phyloP scores from a whole-genome alignment of 2,797 vertebrate genomes.

The Pipistrellus nathusii region DNA sequence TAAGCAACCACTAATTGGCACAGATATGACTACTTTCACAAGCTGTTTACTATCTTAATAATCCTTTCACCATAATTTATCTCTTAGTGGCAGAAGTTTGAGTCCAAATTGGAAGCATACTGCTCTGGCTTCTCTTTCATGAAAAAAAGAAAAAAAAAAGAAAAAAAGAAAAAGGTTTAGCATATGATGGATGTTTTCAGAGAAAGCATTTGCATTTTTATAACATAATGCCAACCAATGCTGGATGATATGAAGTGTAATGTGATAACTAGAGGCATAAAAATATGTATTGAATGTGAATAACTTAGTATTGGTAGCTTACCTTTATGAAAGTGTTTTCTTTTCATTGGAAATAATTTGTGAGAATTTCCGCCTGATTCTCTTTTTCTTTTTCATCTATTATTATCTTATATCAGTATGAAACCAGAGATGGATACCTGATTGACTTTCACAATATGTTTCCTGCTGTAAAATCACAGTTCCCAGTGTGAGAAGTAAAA shows the following conservation, averaged over 20 bases:
- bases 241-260: neutral
- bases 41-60: conserved; percentile 57
- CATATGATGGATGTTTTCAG: neutral
- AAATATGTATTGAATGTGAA: conserved; percentile 4
- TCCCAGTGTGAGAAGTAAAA: conserved; percentile 36
- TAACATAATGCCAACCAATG: neutral
- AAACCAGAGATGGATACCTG: conserved; percentile 18
- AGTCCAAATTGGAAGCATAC: conserved; percentile 7
- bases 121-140: neutral
- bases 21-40: neutral
- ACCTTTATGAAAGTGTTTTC: conserved; percentile 35
- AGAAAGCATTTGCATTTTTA: conserved; percentile 42
- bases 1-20: conserved; percentile 13
- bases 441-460: conserved; percentile 33
- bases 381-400: neutral
- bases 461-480: conserved; percentile 38
- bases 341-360: conserved; percentile 53
- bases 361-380: conserved; percentile 24
- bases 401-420: conserved; percentile 25
- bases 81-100: neutral
- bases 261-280: neutral
- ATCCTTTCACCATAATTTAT: conserved; percentile 32
- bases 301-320: neutral
- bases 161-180: neutral
- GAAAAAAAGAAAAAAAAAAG: neutral